These are phyloP conservation scores for Actinia equina DNA, from an alignment of 64 coral and sea anemone genomes.

Conservation along the genomic window DNA sequence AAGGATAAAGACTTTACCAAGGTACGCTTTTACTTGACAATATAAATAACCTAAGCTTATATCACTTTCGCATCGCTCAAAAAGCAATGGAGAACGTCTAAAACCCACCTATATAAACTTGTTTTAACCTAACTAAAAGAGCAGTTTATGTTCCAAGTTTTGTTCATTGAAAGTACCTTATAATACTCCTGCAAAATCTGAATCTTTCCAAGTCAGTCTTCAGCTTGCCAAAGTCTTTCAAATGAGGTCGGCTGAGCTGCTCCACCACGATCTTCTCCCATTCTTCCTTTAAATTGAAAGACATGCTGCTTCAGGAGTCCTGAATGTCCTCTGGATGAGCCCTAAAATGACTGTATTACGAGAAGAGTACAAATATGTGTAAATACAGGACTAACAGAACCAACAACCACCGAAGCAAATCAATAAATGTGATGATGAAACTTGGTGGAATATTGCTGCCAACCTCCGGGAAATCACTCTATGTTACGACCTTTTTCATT, in stretches of 20 bases:
- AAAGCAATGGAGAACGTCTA: not conserved
- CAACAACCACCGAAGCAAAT: not conserved
- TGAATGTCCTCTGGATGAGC: not conserved
- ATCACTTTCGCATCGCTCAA: not conserved
- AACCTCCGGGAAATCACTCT: not conserved
- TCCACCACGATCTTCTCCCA: constrained; percentile 85
- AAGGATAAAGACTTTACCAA: not conserved
- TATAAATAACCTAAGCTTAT: not conserved
- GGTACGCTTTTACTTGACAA: not conserved
- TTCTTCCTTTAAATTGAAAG: constrained; percentile 54
- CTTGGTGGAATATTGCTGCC: not conserved
- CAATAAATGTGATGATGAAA: constrained; percentile 13
- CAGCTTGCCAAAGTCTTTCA: constrained; percentile 72
- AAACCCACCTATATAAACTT: not conserved
- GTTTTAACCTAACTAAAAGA: not conserved
- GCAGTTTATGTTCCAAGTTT: not conserved
- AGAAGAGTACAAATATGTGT: not conserved
- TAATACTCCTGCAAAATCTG: constrained; percentile 81
- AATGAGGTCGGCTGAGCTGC: constrained; percentile 57
- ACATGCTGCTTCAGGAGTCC: not conserved
- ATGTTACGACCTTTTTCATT: not conserved
- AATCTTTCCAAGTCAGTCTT: constrained; percentile 75
- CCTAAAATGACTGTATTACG: not conserved
- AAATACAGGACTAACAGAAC: not conserved
- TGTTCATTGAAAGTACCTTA: constrained; percentile 48